Percentiles rank a stretch among this genome's conserved stretches.
phyloP scores from a whole-genome alignment of 2,888 invertebrate species.

The Volucella inanis region DNA sequence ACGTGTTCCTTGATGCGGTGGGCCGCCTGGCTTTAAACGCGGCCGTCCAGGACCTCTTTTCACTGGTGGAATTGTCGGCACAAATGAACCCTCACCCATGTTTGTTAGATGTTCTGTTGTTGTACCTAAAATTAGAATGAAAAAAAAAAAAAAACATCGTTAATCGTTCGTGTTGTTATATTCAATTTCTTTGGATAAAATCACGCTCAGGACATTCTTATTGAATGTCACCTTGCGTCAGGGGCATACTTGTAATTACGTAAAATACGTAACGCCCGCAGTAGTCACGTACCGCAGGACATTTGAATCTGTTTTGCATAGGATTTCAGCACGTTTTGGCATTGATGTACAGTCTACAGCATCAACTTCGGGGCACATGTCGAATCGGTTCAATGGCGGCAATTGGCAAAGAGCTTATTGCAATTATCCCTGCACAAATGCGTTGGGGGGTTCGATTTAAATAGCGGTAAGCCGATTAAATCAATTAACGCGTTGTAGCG shows the following conservation, averaged over 20 bases:
- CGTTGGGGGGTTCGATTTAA: constrained; percentile 44
- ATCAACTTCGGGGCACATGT: constrained; percentile 62
- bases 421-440: constrained; percentile 72
- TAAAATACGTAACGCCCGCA: constrained; percentile 56
- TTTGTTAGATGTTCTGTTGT: constrained; percentile 68
- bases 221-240: constrained; percentile 43
- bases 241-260: constrained; percentile 56
- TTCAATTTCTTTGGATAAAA: constrained; percentile 44
- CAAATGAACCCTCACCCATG: constrained; percentile 75
- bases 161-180: constrained; percentile 4
- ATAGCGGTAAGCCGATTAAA: constrained; percentile 68
- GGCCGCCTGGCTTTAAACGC: constrained; percentile 87
- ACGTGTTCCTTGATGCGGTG: constrained; percentile 86
- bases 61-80: constrained; percentile 78
- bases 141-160: constrained; percentile 26
- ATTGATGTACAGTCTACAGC: constrained; percentile 34
- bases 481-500: constrained; percentile 68
- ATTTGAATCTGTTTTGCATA: constrained; percentile 71
- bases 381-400: background rate
- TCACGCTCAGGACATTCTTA: constrained; percentile 68
- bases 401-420: constrained; percentile 58
- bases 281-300: constrained; percentile 61
- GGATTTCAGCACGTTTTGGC: constrained; percentile 63
- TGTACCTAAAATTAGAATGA: constrained; percentile 50
- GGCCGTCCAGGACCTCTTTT: constrained; percentile 88